phyloP scores from a whole-genome alignment of 2,113 vertebrate species.

The Thoracochromis brauschi region DNA sequence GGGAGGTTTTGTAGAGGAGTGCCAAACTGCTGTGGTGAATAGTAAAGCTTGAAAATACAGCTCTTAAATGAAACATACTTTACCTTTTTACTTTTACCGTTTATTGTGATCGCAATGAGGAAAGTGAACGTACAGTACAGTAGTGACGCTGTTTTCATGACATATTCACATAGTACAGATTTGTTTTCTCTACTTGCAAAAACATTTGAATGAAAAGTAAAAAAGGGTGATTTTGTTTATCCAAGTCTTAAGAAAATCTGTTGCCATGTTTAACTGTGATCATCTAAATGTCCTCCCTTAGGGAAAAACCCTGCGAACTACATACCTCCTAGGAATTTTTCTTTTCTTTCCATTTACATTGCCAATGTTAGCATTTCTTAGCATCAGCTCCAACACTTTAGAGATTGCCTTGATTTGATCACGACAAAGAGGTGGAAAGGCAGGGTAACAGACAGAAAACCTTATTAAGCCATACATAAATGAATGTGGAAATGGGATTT shows the following conservation, averaged over 20 bases:
- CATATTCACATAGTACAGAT: neutral
- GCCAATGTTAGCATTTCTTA: neutral
- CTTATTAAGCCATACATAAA: neutral
- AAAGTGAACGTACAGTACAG: neutral
- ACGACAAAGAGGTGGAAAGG: neutral
- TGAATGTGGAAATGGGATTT: neutral
- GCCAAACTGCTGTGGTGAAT: slow-evolving; percentile 10
- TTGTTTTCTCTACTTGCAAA: neutral
- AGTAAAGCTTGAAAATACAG: neutral
- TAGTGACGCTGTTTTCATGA: neutral
- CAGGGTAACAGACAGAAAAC: neutral
- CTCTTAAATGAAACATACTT: neutral
- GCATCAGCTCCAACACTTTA: neutral
- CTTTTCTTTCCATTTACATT: neutral
- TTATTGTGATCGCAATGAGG: neutral
- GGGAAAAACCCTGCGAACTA: neutral
- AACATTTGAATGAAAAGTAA: neutral
- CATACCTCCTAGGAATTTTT: neutral
- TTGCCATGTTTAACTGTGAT: neutral
- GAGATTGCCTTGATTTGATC: neutral
- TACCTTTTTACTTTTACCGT: neutral
- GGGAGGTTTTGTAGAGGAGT: slow-evolving; percentile 30
- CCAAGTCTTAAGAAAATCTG: neutral
- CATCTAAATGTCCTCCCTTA: neutral
- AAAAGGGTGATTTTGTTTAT: neutral